Evolutionary conservation across 2,113 vertebrate genomes (phyloP), one percentile per base, ranked within the genome.

Genomic region (Microtus pennsylvanicus): DNA sequence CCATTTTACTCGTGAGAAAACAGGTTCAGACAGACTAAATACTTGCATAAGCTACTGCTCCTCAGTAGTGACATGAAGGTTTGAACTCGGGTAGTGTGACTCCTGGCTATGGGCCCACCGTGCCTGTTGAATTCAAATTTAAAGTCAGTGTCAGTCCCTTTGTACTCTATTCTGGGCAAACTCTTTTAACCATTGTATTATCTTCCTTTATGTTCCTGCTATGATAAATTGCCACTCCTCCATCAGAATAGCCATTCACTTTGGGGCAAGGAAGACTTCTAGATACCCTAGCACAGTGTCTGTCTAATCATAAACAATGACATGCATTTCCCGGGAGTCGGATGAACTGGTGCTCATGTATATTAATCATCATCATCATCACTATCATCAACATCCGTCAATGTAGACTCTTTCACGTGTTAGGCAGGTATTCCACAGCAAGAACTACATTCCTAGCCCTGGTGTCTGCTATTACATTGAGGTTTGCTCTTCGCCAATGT

Each of bases 91-190:
- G 65, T 7, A 7, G 8, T 75, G 63, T 75, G 87, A 75, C 24
- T 76, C 52, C 78, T 45, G 47, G 45, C 4, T 70, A 86, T 58
- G 72, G 58, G 12, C 50, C 13, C 74, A 13, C 30, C 3, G 2
- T 70, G 8, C 17, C 76, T 65, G 10, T 61, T 65, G 67, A 86
- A 75, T 72, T 91, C 5, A 92, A 77, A 35, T 74, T 52, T 77
- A 87, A 83, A 93, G 83, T 74, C 45, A 42, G 4, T 12, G 55
- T 96, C 55, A 21, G 21, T 45, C 52, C 38, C 61, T 63, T 78
- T 35, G 22, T 69, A n/a, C n/a, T 75, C 26, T 87, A 81, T 89
- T 78, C 47, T 88, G 52, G 80, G 47, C 78, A 78, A 96, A 75
- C 35, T 65, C 83, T 69, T 87, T 87, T 88, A 87, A 19, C 55